phyloP scores from a whole-genome alignment of 2,888 invertebrate species.

The Drosophila yooni region DNA sequence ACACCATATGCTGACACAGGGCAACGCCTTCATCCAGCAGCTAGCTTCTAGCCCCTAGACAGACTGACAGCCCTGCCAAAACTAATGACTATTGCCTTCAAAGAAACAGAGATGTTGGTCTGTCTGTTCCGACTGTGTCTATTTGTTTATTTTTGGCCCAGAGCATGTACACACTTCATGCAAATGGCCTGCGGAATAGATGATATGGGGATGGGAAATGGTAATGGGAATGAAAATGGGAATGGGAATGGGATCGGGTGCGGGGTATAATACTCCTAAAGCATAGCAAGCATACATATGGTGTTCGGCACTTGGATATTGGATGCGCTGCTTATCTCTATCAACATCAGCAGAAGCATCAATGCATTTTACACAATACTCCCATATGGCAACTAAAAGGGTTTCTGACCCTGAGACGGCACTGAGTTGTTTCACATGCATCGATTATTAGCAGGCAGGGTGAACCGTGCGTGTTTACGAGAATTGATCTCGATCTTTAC shows the following conservation, averaged over 20 bases:
- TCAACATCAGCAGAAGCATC: conserved; percentile 70
- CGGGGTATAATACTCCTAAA: neutral
- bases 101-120: conserved; percentile 58
- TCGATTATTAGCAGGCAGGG: conserved; percentile 44
- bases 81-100: conserved; percentile 76
- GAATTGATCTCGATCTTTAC: conserved; percentile 56
- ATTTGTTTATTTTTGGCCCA: conserved; percentile 53
- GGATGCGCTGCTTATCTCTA: conserved; percentile 48
- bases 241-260: conserved; percentile 18
- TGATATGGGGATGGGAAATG: conserved; percentile 7
- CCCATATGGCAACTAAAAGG: conserved; percentile 57
- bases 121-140: conserved; percentile 56
- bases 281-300: conserved; percentile 43
- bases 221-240: conserved; percentile 6
- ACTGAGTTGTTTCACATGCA: conserved; percentile 1
- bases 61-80: conserved; percentile 54
- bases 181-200: conserved; percentile 49
- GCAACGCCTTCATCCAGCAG: conserved; percentile 49
- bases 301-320: conserved; percentile 44
- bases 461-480: conserved; percentile 44
- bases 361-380: conserved; percentile 61
- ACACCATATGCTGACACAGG: conserved; percentile 46
- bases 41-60: conserved; percentile 5
- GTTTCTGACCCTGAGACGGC: conserved; percentile 76
- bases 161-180: conserved; percentile 60